A percentile compares a stretch with the other conserved stretches of the same genome.
phyloP scores from a whole-genome alignment of 2,113 vertebrate genomes.

The Myxocyprinus asiaticus region DNA sequence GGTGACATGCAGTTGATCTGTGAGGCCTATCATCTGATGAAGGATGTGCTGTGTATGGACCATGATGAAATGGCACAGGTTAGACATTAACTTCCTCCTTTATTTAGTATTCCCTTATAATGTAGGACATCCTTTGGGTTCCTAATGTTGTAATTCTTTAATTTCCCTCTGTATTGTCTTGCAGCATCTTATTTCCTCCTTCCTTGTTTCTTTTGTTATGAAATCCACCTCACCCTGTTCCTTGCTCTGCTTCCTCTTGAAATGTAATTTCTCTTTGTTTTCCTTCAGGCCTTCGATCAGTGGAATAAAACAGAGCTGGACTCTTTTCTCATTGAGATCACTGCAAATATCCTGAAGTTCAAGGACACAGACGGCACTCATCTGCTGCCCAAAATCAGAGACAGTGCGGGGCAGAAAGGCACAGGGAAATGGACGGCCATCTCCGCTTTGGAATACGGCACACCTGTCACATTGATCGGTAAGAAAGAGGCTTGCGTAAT shows the following conservation, averaged over 20 bases:
- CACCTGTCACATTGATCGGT: slow-evolving; percentile 96
- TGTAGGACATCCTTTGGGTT: background rate
- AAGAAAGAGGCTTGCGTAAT: slow-evolving; percentile 42
- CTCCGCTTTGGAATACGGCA: slow-evolving; percentile 90
- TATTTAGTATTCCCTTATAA: background rate
- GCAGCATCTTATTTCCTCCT: slow-evolving; percentile 7
- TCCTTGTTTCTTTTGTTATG: slow-evolving; percentile 21
- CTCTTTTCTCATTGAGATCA: slow-evolving; percentile 98
- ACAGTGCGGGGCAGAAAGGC: slow-evolving; percentile 95
- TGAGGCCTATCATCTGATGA: slow-evolving; percentile 98
- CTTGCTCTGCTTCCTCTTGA: slow-evolving; percentile 19
- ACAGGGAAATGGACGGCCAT: slow-evolving; percentile 98
- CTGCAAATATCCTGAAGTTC: slow-evolving; percentile 91
- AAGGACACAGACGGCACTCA: slow-evolving; percentile 79
- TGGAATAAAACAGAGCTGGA: slow-evolving; percentile 98
- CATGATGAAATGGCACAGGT: slow-evolving; percentile 92
- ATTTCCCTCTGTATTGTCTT: background rate
- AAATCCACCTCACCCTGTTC: slow-evolving; percentile 19
- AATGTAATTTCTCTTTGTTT: background rate
- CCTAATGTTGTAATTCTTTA: slow-evolving; percentile 9
- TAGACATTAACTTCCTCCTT: slow-evolving; percentile 31
- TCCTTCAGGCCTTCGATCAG: slow-evolving; percentile 79
- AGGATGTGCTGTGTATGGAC: slow-evolving; percentile 87
- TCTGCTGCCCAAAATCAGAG: slow-evolving; percentile 91
- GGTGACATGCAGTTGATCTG: slow-evolving; percentile 99